phyloP scores from a whole-genome alignment of 2,113 vertebrate genomes.

The Amphiprion ocellaris region DNA sequence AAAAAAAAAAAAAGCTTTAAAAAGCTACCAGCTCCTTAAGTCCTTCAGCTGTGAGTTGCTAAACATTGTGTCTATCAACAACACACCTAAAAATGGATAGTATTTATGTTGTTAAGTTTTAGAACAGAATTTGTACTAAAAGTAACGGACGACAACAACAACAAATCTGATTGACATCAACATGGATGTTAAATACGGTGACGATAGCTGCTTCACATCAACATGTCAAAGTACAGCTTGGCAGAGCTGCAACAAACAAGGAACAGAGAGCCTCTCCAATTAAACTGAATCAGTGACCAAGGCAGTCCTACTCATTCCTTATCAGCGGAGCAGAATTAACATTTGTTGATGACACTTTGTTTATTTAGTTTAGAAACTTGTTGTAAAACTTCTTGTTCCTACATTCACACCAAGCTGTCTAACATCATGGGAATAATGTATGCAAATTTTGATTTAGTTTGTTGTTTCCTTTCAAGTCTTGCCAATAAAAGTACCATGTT shows the following conservation, averaged over 20 bases:
- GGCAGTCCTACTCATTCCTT: background rate
- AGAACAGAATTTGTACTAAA: no score
- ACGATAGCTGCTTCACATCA: background rate
- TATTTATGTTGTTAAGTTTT: no score
- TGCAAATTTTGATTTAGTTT: conserved; percentile 70
- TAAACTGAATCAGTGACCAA: background rate
- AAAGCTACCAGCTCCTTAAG: no score
- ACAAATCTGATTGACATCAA: background rate
- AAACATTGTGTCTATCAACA: no score
- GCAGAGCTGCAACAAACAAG: no score
- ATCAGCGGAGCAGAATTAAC: background rate
- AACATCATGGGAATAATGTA: conserved; percentile 56
- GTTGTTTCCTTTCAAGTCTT: conserved; percentile 67
- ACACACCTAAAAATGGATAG: no score
- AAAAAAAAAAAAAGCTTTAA: no score
- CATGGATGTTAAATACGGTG: background rate
- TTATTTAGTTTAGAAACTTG: conserved; percentile 53
- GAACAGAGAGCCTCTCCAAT: background rate
- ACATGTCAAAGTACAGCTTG: background rate
- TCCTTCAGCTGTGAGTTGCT: no score
- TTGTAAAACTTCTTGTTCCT: conserved; percentile 33
- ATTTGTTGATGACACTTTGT: conserved; percentile 17
- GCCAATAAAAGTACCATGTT: conserved; percentile 67
- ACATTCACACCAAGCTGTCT: conserved; percentile 9
- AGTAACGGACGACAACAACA: background rate